phyloP scores from a whole-genome alignment of 2,888 invertebrate species.

The Drosophila fulvimacula region DNA sequence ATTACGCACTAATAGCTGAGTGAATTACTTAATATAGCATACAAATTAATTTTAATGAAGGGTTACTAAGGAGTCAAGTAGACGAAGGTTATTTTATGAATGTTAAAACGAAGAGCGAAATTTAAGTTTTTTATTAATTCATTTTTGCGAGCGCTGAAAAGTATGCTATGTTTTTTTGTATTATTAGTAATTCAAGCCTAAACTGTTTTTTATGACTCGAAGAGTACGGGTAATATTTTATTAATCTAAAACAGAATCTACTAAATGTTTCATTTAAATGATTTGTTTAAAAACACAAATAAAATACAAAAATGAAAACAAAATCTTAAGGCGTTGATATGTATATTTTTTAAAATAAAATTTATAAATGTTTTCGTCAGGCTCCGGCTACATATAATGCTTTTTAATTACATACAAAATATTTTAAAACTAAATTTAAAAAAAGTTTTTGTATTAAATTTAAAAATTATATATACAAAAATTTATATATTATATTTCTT shows the following conservation, averaged over 20 bases:
- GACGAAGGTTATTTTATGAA: neutral
- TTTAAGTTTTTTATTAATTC: neutral
- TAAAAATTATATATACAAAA: too few species aligned
- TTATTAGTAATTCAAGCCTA: neutral
- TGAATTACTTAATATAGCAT: neutral
- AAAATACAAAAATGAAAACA: too few species aligned
- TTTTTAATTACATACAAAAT: neutral
- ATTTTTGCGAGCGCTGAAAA: neutral
- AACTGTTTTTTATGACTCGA: too few species aligned
- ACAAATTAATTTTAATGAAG: neutral
- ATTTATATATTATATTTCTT: too few species aligned
- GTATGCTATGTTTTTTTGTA: neutral
- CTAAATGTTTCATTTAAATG: too few species aligned
- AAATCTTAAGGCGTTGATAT: too few species aligned
- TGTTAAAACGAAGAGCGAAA: neutral
- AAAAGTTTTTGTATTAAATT: too few species aligned
- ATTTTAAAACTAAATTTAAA: too few species aligned
- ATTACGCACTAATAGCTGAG: constrained; percentile 1
- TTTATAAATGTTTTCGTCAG: too few species aligned
- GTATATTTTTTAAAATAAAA: too few species aligned
- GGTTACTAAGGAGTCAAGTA: neutral
- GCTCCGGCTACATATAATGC: neutral
- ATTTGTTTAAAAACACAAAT: too few species aligned
- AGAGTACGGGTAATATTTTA: neutral
- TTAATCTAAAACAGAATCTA: neutral